These are phyloP conservation scores for Mesochorus sp. DNA, from an alignment of 2,888 invertebrate genomes.

Conservation along the genomic window DNA sequence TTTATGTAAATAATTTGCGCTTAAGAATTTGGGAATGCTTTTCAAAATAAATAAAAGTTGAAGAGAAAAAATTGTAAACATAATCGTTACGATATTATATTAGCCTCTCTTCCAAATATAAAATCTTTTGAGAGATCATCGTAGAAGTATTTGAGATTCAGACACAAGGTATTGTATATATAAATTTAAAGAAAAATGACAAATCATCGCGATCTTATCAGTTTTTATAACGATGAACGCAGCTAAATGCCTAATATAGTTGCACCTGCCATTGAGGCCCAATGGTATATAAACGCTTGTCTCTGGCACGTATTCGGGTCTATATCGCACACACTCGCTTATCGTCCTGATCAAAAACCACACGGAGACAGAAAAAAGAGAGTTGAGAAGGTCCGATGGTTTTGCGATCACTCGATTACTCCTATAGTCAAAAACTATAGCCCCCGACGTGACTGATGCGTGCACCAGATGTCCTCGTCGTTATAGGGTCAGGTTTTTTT, in stretches of 20 bases:
- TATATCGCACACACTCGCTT: background rate
- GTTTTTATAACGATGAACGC: background rate
- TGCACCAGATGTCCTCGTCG: slow-evolving; percentile 67
- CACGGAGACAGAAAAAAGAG: too few species aligned
- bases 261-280: slow-evolving; percentile 45
- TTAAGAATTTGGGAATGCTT: too few species aligned
- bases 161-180: too few species aligned
- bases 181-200: slow-evolving; percentile 24
- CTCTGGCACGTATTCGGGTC: slow-evolving; percentile 9
- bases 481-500: slow-evolving; percentile 61
- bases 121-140: too few species aligned
- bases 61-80: too few species aligned
- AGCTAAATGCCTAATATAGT: slow-evolving; percentile 20
- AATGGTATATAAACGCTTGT: background rate
- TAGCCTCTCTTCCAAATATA: too few species aligned
- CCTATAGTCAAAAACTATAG: slow-evolving; percentile 19
- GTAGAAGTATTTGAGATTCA: too few species aligned
- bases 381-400: slow-evolving; percentile 33
- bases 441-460: slow-evolving; percentile 26
- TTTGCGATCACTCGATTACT: slow-evolving; percentile 56
- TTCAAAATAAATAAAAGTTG: too few species aligned
- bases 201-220: slow-evolving; percentile 13
- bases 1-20: too few species aligned
- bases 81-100: too few species aligned
- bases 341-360: slow-evolving; percentile 21